These are phyloP conservation scores for Brachyopa scutellaris DNA, from an alignment of 2,888 invertebrate species.

Conservation along the genomic window DNA sequence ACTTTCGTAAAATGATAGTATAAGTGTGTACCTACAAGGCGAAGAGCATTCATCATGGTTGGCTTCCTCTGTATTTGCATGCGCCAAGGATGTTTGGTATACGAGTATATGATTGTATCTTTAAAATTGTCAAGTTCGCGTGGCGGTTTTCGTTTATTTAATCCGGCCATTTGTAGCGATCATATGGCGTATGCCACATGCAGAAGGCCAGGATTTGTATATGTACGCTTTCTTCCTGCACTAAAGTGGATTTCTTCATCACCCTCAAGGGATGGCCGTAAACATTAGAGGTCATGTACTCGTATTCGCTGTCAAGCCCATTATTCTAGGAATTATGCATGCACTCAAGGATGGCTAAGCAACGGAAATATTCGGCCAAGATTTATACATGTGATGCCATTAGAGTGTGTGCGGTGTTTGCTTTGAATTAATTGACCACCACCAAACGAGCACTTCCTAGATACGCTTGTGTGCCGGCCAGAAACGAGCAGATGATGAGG, in stretches of 20 bases:
- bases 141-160: conserved; percentile 62
- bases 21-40: conserved; percentile 20
- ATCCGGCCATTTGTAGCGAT: conserved; percentile 36
- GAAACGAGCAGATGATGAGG: not conserved
- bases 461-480: conserved; percentile 35
- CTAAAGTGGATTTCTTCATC: conserved; percentile 68
- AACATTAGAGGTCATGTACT: conserved; percentile 55
- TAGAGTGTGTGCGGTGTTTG: conserved; percentile 47
- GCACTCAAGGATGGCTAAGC: conserved; percentile 57
- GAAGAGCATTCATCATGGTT: conserved; percentile 40
- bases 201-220: conserved; percentile 57
- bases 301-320: conserved; percentile 17
- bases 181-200: conserved; percentile 46
- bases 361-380: conserved; percentile 51
- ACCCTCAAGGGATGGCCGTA: conserved; percentile 43
- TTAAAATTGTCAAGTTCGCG: conserved; percentile 67
- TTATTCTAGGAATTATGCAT: conserved; percentile 58
- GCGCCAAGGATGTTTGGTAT: conserved; percentile 57
- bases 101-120: no score
- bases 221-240: conserved; percentile 65
- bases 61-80: conserved; percentile 53
- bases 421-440: conserved; percentile 68
- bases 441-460: conserved; percentile 33
- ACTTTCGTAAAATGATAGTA: conserved; percentile 39
- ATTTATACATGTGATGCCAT: conserved; percentile 35